A percentile compares a stretch with the other conserved stretches of the same genome.
These are phyloP conservation scores for Platichthys flesus DNA, from an alignment of 2,113 vertebrate genomes.

Conservation along the genomic window DNA sequence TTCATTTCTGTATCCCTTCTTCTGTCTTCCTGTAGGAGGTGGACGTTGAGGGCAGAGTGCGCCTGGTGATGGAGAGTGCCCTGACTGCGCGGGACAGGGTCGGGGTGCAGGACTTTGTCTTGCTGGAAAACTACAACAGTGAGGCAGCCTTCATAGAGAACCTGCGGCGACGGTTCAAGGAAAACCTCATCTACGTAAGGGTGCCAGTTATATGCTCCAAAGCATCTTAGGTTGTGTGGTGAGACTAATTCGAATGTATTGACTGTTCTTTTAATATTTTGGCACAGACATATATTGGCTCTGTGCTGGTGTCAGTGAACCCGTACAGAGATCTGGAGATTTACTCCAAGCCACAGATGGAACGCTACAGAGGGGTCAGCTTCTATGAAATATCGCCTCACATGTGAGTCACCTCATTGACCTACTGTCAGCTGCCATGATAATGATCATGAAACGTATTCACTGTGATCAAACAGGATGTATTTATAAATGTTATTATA, in stretches of 20 bases:
- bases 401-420: conserved; percentile 87
- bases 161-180: conserved; percentile 92
- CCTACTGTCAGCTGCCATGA: not conserved
- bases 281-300: conserved; percentile 93
- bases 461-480: no score
- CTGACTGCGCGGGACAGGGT: conserved; percentile 95
- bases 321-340: conserved; percentile 97
- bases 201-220: not conserved
- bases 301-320: conserved; percentile 96
- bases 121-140: conserved; percentile 96
- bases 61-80: conserved; percentile 93
- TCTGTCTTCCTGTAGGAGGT: conserved; percentile 80
- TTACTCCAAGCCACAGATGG: conserved; percentile 96
- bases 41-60: conserved; percentile 90
- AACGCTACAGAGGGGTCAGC: conserved; percentile 95
- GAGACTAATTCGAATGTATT: conserved; percentile 4
- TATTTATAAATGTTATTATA: no score
- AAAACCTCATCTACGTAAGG: conserved; percentile 95
- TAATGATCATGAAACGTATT: no score
- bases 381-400: conserved; percentile 99
- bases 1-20: not conserved
- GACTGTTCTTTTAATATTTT: conserved; percentile 28
- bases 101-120: conserved; percentile 96
- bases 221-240: conserved; percentile 15
- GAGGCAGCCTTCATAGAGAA: conserved; percentile 97